These are phyloP conservation scores for Anhinga anhinga DNA, from an alignment of 2,113 vertebrate genomes.

Conservation along the genomic window DNA sequence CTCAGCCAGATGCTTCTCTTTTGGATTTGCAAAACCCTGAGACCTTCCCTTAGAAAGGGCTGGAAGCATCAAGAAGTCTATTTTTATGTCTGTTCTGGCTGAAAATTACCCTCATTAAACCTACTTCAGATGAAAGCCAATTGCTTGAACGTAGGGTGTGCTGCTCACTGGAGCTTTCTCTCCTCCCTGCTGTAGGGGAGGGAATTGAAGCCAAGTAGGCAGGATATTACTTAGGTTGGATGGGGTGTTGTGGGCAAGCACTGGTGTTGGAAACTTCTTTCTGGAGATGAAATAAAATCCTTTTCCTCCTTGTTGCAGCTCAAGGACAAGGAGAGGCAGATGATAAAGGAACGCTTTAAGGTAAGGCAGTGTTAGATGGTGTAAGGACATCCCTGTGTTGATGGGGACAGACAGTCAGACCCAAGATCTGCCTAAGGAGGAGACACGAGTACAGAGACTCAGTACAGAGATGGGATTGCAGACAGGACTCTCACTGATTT, in stretches of 20 bases:
- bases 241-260: neutral
- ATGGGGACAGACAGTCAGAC: neutral
- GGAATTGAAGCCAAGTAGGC: neutral
- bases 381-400: neutral
- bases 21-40: neutral
- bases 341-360: slow-evolving; percentile 98
- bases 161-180: neutral
- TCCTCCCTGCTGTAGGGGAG: neutral
- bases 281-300: neutral
- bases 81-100: slow-evolving; percentile 3
- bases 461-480: neutral
- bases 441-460: neutral
- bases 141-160: neutral
- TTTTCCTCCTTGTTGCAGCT: slow-evolving; percentile 76
- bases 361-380: slow-evolving; percentile 65
- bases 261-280: neutral
- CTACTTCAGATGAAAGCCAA: neutral
- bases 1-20: neutral
- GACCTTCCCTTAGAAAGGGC: neutral
- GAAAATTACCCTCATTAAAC: neutral
- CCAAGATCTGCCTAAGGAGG: neutral
- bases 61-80: neutral
- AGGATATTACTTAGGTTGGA: neutral
- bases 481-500: neutral
- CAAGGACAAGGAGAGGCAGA: slow-evolving; percentile 96